Conservation (phyloP, 2,888 invertebrate species). For the Diadegma fenestrale region DNA sequence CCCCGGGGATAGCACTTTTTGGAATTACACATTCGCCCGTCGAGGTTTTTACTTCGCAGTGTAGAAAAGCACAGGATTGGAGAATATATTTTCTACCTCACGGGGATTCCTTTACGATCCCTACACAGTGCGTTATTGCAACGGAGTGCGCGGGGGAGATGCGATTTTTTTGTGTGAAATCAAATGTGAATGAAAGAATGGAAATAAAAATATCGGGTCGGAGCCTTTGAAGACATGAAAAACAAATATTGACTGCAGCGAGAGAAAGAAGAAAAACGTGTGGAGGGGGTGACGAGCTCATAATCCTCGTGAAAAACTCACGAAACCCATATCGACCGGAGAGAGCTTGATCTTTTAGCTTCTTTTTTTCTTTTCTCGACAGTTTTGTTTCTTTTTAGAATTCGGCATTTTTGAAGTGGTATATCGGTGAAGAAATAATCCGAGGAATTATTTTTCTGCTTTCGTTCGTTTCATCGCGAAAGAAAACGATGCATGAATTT, state of each 20-base stretch:
- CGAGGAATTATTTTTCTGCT: conserved; percentile 27
- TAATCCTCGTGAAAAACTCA: conserved; percentile 73
- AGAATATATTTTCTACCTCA: conserved; percentile 21
- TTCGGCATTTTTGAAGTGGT: conserved; percentile 75
- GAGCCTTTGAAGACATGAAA: conserved; percentile 64
- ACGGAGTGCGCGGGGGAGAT: conserved; percentile 2
- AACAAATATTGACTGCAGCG: conserved; percentile 75
- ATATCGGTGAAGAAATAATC: conserved; percentile 9
- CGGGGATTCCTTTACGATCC: conserved; percentile 18
- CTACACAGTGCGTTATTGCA: conserved; percentile 22
- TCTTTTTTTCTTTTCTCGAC: conserved; percentile 37
- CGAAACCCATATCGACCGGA: conserved; percentile 50
- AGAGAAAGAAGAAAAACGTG: conserved; percentile 68
- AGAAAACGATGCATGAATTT: not conserved
- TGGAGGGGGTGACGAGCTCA: conserved; percentile 49
- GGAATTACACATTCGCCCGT: conserved; percentile 34
- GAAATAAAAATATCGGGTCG: conserved; percentile 55
- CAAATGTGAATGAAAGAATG: conserved; percentile 51
- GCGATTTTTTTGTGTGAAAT: conserved; percentile 62
- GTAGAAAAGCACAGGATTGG: not conserved
- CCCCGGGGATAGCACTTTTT: conserved; percentile 19
- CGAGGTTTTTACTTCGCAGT: not conserved
- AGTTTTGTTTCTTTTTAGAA: conserved; percentile 62
- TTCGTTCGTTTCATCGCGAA: not conserved
- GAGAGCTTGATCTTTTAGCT: conserved; percentile 57